Evolutionary conservation across 2,888 invertebrate species (phyloP), one percentile per base, ranked within the genome.

Genomic region (Hydraecia micacea): DNA sequence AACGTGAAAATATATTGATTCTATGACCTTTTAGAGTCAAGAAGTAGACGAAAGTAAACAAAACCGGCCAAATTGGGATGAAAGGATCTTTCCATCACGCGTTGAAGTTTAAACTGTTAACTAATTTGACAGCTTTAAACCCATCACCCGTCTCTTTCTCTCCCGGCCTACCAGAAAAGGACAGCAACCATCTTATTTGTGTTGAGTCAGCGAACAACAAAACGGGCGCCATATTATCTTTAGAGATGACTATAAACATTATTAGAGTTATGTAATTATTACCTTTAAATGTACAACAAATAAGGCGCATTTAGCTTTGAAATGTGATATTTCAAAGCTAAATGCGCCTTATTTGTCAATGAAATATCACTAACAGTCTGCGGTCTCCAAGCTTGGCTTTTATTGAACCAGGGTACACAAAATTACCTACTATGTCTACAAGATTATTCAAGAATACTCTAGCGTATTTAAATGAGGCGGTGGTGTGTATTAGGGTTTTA

Each of bases 241-340:
- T 60, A 42, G 52, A 81, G 83, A 82, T 80, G 75, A 70, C 85
- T 82, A 68, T 82, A 68, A 75, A 75, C 82, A 68, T 58, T 75
- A 80, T 68, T 65, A 52, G 15, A 66, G 76, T 62, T 60, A 69
- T 81, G 79, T 70, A 75, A 81, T 74, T 78, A 81, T 75, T 79
- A 78, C 70, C 75, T 62, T 72, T 81, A 62, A 73, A 86, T 84
- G 72, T n/a, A 55, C 81, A 76, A 66, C 81, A 80, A 87, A 79
- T 84, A 84, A 70, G 75, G 13, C 52, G 58, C 67, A 49, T 70
- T 83, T 81, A 71, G 81, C 77, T 73, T 28, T 21, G 25, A 42
- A 42, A 42, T 42, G 42, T 42, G 42, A 42, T 42, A 42, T 42
- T 42, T 42, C 42, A 11, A 42, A 11, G 42, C 9, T 42, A 42